These are phyloP conservation scores for Patella caerulea DNA, from an alignment of 2,888 invertebrate genomes.

Conservation along the genomic window DNA sequence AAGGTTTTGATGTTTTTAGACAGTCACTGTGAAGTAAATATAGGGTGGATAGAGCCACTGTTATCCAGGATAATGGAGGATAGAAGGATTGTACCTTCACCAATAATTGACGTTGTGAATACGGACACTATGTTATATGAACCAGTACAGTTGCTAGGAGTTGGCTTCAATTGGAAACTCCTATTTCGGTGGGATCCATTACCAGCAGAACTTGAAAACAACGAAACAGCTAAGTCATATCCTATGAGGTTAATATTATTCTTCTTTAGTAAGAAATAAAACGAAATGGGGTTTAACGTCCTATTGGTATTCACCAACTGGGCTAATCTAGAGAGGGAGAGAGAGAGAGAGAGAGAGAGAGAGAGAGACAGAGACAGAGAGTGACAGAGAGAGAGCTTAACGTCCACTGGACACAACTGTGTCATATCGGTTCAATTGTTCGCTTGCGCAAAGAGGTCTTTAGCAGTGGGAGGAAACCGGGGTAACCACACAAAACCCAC, in stretches of 20 bases:
- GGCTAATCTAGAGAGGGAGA: too few species aligned
- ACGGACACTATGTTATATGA: slow-evolving; percentile 77
- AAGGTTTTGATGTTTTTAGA: slow-evolving; percentile 92
- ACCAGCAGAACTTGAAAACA: slow-evolving; percentile 72
- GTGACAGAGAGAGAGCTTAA: too few species aligned
- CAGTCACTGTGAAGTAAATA: slow-evolving; percentile 95
- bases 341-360: too few species aligned
- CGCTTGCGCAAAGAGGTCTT: too few species aligned
- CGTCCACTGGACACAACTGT: too few species aligned
- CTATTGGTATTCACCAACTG: neutral
- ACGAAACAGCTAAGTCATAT: neutral
- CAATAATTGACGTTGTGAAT: slow-evolving; percentile 94
- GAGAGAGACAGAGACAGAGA: too few species aligned
- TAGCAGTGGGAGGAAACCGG: too few species aligned
- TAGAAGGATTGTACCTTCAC: slow-evolving; percentile 85
- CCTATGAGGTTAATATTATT: neutral
- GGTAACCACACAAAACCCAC: too few species aligned
- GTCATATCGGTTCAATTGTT: too few species aligned
- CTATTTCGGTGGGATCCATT: slow-evolving; percentile 95
- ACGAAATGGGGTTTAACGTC: too few species aligned
- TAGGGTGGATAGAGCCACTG: slow-evolving; percentile 88
- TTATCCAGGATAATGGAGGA: slow-evolving; percentile 86
- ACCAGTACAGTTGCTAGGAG: slow-evolving; percentile 60
- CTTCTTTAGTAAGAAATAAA: too few species aligned
- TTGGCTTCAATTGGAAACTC: slow-evolving; percentile 78